Percentiles rank a stretch among this genome's conserved stretches.
These are phyloP conservation scores for Raillietiella orientalis DNA, from an alignment of 2,888 invertebrate species.

Conservation along the genomic window DNA sequence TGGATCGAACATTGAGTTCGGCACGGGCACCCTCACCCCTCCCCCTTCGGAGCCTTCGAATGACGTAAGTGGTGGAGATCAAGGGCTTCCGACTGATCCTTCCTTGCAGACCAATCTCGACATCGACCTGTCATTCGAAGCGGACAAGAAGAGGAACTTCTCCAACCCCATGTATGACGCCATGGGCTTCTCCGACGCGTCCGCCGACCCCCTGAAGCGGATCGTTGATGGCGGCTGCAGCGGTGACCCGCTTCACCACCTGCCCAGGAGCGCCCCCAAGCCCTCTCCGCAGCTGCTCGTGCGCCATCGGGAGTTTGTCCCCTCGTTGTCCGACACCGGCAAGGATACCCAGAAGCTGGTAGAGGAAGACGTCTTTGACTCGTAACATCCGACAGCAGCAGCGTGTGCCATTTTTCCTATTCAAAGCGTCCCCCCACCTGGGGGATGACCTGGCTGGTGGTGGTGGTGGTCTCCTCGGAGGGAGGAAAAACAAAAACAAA, in stretches of 20 bases:
- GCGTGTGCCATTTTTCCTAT: too few species aligned
- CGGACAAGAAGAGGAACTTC: slow-evolving; percentile 46
- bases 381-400: too few species aligned
- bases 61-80: background rate
- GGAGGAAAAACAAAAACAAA: too few species aligned
- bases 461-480: too few species aligned
- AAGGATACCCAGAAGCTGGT: slow-evolving; percentile 71
- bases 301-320: slow-evolving; percentile 45
- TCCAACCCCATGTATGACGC: slow-evolving; percentile 96
- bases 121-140: slow-evolving; percentile 42
- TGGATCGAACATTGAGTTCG: slow-evolving; percentile 74
- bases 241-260: slow-evolving; percentile 25
- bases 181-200: slow-evolving; percentile 12
- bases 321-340: slow-evolving; percentile 46
- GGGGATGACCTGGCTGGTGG: too few species aligned
- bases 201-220: slow-evolving; percentile 5
- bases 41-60: background rate
- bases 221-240: slow-evolving; percentile 6
- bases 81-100: background rate
- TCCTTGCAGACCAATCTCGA: slow-evolving; percentile 25
- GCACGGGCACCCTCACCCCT: slow-evolving; percentile 14
- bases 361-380: slow-evolving; percentile 42
- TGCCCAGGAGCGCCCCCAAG: slow-evolving; percentile 45
- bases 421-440: too few species aligned
- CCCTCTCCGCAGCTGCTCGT: slow-evolving; percentile 35